A percentile compares a stretch with the other conserved stretches of the same genome.
These are phyloP conservation scores for Valencia hispanica DNA, from an alignment of 2,797 vertebrate genomes.

Conservation along the genomic window DNA sequence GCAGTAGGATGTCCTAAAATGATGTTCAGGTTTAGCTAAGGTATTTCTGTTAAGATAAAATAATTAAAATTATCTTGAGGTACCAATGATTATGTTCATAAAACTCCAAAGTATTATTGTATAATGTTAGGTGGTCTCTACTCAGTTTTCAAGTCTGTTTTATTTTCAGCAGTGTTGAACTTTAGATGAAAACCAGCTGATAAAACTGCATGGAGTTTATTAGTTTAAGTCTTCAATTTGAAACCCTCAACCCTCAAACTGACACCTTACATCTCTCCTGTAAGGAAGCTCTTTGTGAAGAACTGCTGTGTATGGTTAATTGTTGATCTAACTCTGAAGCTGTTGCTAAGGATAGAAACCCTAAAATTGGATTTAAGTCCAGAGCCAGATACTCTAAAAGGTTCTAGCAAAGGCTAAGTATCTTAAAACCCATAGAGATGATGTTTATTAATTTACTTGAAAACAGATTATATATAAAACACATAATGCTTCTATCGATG, in stretches of 20 bases:
- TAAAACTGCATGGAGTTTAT: conserved; percentile 44
- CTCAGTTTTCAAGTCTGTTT: conserved; percentile 25
- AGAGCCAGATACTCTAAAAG: conserved; percentile 4
- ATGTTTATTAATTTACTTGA: not conserved
- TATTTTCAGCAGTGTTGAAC: conserved; percentile 27
- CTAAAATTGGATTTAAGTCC: conserved; percentile 15
- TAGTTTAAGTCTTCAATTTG: conserved; percentile 44
- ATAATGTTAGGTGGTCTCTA: conserved; percentile 43
- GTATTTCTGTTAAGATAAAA: conserved; percentile 33
- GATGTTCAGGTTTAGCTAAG: conserved; percentile 11
- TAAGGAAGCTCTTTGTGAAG: conserved; percentile 35
- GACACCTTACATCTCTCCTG: conserved; percentile 27
- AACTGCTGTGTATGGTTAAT: conserved; percentile 18
- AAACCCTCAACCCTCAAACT: conserved; percentile 28
- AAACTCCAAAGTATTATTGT: conserved; percentile 41
- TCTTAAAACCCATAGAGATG: not conserved
- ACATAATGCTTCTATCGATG: not conserved
- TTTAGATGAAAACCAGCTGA: conserved; percentile 57
- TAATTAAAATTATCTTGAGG: conserved; percentile 21
- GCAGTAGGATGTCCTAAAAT: conserved; percentile 25
- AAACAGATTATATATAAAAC: not conserved
- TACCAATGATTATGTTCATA: conserved; percentile 32
- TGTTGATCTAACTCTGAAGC: conserved; percentile 5
- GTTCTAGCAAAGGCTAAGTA: not conserved
- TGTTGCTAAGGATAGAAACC: conserved; percentile 1